phyloP scores from a whole-genome alignment of 2,888 invertebrate species.

The Caenorhabditis plicata region DNA sequence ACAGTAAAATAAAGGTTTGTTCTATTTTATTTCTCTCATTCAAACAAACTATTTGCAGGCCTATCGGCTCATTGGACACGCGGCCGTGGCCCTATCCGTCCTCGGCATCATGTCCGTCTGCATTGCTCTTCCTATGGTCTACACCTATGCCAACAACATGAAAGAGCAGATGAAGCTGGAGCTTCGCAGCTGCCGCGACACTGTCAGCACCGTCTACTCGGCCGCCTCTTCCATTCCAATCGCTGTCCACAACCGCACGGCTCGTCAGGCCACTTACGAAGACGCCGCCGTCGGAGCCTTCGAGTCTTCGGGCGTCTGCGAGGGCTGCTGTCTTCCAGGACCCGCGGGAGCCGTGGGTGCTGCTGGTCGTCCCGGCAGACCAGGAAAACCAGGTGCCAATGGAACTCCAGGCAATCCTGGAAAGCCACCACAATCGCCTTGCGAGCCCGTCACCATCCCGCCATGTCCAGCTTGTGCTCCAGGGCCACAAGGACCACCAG shows the following conservation, averaged over 20 bases:
- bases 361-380: constrained; percentile 22
- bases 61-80: constrained; percentile 39
- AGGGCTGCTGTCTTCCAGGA: constrained; percentile 33
- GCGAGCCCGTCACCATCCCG: constrained; percentile 45
- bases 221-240: constrained; percentile 33
- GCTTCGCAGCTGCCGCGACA: constrained; percentile 30
- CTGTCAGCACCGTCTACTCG: constrained; percentile 31
- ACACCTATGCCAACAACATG: constrained; percentile 30
- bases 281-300: constrained; percentile 20
- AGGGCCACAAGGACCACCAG: constrained; percentile 42
- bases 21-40: neutral
- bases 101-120: constrained; percentile 37
- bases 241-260: constrained; percentile 43
- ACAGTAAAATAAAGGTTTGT: constrained; percentile 38
- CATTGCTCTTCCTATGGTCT: constrained; percentile 33
- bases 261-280: constrained; percentile 47
- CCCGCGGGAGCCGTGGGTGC: constrained; percentile 35
- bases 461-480: constrained; percentile 48
- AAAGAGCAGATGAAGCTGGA: constrained; percentile 28
- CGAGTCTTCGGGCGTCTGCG: constrained; percentile 17
- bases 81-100: constrained; percentile 33
- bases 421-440: constrained; percentile 34
- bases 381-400: constrained; percentile 39
- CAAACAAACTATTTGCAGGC: constrained; percentile 15
- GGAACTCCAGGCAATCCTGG: constrained; percentile 48